Evolutionary conservation across 2,888 invertebrate genomes (phyloP).

Genomic region (Mechanitis messenoides): DNA sequence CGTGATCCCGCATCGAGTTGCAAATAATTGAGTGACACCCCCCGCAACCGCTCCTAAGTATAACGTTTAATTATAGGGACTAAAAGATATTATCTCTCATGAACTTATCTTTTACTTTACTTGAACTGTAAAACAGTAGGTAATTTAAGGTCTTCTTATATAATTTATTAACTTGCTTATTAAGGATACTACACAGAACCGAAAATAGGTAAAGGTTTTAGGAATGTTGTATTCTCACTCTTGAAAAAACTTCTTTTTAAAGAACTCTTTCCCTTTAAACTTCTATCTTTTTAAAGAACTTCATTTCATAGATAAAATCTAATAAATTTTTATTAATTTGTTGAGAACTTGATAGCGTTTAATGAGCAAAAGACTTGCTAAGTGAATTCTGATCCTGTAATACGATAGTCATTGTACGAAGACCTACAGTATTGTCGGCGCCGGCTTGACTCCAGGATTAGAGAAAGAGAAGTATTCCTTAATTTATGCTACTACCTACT

Average conservation of each 20-base stretch:
- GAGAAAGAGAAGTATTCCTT: conserved; percentile 58
- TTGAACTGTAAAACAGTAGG: conserved; percentile 40
- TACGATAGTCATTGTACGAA: conserved; percentile 47
- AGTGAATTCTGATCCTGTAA: conserved; percentile 44
- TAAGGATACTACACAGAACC: too few relatives aligned
- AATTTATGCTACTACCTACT: conserved; percentile 33
- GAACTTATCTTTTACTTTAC: conserved; percentile 50
- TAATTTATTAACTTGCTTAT: too few relatives aligned
- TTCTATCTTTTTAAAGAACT: too few relatives aligned
- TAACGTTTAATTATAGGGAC: conserved; percentile 69
- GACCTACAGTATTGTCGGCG: conserved; percentile 43
- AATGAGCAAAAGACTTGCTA: conserved; percentile 32
- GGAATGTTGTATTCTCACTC: too few relatives aligned
- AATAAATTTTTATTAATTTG: too few relatives aligned
- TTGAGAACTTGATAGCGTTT: conserved; percentile 26
- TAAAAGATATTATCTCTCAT: conserved; percentile 54
- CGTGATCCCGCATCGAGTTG: conserved; percentile 70
- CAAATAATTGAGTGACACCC: conserved; percentile 68
- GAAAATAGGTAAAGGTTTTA: too few relatives aligned
- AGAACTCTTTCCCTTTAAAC: too few relatives aligned
- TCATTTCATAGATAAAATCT: too few relatives aligned
- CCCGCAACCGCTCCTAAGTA: conserved; percentile 51
- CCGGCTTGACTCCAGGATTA: conserved; percentile 63
- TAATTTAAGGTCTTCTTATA: not conserved
- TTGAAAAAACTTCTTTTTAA: too few relatives aligned